Base-by-base conservation (phyloP, 2,113 vertebrate species). In the Dipodomys merriami region DNA sequence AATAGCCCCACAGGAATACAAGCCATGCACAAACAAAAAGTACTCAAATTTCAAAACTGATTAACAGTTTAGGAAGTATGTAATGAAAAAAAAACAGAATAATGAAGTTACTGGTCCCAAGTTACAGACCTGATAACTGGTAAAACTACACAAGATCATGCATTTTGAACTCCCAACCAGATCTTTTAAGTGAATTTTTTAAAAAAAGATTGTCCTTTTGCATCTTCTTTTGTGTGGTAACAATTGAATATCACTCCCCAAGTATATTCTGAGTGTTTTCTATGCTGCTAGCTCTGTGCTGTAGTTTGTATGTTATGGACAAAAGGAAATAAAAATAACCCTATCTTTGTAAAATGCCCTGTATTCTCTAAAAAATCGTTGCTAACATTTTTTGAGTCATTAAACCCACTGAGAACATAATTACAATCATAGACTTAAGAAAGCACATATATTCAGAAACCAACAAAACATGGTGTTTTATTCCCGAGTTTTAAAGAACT, bases 361-460 rank as follows among this genome's bases (percentile, higher is more conserved):
- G 12, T 80, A 87, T 76, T 91, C n/a, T 77, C 29, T 57, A 78
- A 86, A 86, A 7, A 33, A 95, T 64, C 68, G 4, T 86, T 88
- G 12, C 76, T 85, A 84, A 27, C n/a, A 64, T 65, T 13, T 81
- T 94, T 65, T 87, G 53, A 91, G 67, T 77, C 68, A 74, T 44
- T 49, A 27, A 82, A 71, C 65, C 81, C 11, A 85, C 23, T 79
- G 91, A 94, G 65, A 76, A 71, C 67, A 90, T 89, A 87, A 95
- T 88, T 91, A 91, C 93, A 82, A 80, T 84, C 78, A 93, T 25
- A 89, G n/a, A n/a, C 82, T 69, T 39, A 81, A 49, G 22, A 49
- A 94, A 93, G 90, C 53, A 13, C 19, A 73, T 62, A 39, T 69
- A 77, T 18, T 1, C 27, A 85, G 72, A 90, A 81, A 83, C 5